phyloP scores from a whole-genome alignment of 2,113 vertebrate genomes.

The human region DNA sequence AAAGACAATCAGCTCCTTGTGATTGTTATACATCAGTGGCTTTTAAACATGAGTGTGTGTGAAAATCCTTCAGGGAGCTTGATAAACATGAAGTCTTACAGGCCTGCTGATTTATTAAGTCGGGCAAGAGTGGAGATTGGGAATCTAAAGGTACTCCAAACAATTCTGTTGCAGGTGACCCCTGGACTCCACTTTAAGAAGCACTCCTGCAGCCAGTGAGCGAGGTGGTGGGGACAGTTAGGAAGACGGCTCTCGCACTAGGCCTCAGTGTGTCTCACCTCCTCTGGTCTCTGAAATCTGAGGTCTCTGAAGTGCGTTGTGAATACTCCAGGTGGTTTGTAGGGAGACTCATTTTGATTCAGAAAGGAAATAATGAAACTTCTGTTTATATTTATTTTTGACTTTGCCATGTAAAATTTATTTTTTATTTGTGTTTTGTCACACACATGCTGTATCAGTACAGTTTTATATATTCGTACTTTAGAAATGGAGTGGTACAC shows the following conservation, averaged over 20 bases:
- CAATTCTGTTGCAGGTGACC: not conserved
- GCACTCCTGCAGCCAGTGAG: not conserved
- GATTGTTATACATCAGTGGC: not conserved
- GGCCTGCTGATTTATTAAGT: not conserved
- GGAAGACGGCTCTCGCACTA: not conserved
- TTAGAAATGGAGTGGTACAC: not conserved
- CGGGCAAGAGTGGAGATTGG: not conserved
- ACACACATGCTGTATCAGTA: not conserved
- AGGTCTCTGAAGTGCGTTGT: not conserved
- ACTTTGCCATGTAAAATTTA: not conserved
- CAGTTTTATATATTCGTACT: not conserved
- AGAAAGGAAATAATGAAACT: not conserved
- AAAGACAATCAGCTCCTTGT: not conserved
- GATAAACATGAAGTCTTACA: not conserved
- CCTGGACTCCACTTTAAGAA: not conserved
- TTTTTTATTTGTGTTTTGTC: slow-evolving; percentile 3
- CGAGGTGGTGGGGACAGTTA: not conserved
- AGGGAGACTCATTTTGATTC: not conserved
- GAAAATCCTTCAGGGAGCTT: not conserved
- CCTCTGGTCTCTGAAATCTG: not conserved
- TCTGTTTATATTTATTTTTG: not conserved
- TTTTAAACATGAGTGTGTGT: not conserved
- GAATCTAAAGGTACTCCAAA: not conserved
- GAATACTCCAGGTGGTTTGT: not conserved
- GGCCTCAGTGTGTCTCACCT: not conserved